Base-by-base conservation (phyloP, 2,888 invertebrate genomes). In the Theristus sp. region DNA sequence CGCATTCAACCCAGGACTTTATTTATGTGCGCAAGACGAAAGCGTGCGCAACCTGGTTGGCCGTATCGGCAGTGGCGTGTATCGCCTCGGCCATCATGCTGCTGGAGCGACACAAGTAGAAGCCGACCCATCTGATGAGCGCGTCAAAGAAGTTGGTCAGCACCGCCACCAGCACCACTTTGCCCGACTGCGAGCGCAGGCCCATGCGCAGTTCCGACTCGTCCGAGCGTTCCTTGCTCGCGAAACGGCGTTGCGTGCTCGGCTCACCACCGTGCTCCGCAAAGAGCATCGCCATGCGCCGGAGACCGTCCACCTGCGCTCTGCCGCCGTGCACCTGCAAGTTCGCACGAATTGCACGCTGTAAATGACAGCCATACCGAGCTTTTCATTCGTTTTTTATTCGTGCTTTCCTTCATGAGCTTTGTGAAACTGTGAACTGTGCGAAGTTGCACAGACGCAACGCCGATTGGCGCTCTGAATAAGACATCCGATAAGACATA, bases 61-160 rank as follows among this genome's bases (percentile, higher is more conserved):
- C 82, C 2, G 93, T 91, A 76, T 96, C 96, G 6, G 94, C 94
- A 61, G 90, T 79, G 3, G 96, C 96, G 78, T 73, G 73, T 56
- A 73, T 67, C 22, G 68, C 68, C 62, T 73, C 73, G 0, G 96
- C 88, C 75, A 98, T 96, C 82, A 98, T 84, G 74, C 90, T 89
- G 73, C 94, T 91, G 0, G 96, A 98, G 31, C 94, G 94, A 22
- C 93, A 94, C 73, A 86, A 84, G 57, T 85, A 71, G 91, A 93
- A 96, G 0, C 90, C 91, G 68, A 84, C 81, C 3, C 87, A 77
- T 78, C 96, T 96, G 68, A 89, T 84, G 3, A 89, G 70, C 74
- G 87, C 87, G 77, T 93, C 94, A 62, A 84, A 82, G 26, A 84
- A 84, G 76, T 96, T 96, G 26, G 61, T 46, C n/a, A n/a, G 25